Percentiles rank a stretch among this genome's conserved stretches.
Conservation (phyloP, 2,113 vertebrate genomes). For the Myiozetetes cayanensis region DNA sequence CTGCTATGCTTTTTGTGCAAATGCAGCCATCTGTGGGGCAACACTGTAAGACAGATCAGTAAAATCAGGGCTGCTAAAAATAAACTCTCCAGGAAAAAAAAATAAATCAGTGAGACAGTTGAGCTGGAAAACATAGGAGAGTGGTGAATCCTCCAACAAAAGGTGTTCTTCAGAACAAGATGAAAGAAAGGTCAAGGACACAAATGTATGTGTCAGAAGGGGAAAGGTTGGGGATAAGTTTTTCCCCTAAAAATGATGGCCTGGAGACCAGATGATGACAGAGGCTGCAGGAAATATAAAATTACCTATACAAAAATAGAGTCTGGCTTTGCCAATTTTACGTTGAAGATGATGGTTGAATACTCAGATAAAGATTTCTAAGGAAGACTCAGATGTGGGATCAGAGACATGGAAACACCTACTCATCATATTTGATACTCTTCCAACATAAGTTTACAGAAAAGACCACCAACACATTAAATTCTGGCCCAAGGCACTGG, state of each 20-base stretch:
- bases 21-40: conserved; percentile 44
- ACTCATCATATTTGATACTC: background rate
- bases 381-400: background rate
- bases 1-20: conserved; percentile 8
- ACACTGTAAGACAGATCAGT: background rate
- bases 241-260: background rate
- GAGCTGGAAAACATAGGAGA: background rate
- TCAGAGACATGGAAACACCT: background rate
- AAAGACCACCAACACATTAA: background rate
- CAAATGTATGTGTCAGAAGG: background rate
- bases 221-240: background rate
- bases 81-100: background rate
- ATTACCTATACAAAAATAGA: background rate
- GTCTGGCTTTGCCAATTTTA: background rate
- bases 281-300: background rate
- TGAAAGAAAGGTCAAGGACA: background rate
- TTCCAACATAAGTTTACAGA: background rate
- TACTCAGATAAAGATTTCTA: background rate
- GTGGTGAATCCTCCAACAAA: background rate
- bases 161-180: background rate
- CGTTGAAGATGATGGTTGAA: background rate
- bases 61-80: conserved; percentile 16
- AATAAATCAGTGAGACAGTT: background rate
- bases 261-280: background rate
- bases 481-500: background rate